Conservation (phyloP, 2,888 invertebrate species). For the Patella pellucida region DNA sequence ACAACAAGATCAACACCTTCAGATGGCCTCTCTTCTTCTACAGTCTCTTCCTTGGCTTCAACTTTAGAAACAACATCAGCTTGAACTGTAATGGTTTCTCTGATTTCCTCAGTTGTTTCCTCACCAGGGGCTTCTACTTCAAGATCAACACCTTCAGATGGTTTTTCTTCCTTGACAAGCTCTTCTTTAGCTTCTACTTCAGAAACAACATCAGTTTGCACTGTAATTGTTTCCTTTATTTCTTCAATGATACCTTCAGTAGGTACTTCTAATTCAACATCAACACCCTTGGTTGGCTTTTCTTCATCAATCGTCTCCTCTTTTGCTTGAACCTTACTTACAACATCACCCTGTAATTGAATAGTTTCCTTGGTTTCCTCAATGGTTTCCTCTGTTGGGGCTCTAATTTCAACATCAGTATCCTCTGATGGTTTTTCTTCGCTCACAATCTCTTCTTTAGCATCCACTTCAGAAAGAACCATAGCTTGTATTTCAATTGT, state of each 20-base stretch:
- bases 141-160: slow-evolving; percentile 29
- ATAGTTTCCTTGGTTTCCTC: slow-evolving; percentile 27
- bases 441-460: slow-evolving; percentile 21
- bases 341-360: slow-evolving; percentile 24
- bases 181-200: slow-evolving; percentile 38
- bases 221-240: slow-evolving; percentile 26
- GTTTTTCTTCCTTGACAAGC: slow-evolving; percentile 9
- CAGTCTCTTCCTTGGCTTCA: slow-evolving; percentile 29
- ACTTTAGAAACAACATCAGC: slow-evolving; percentile 33
- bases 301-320: slow-evolving; percentile 39
- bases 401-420: slow-evolving; percentile 34
- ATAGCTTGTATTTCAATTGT: slow-evolving; percentile 26
- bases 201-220: slow-evolving; percentile 39
- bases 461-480: slow-evolving; percentile 21
- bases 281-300: slow-evolving; percentile 31
- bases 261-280: slow-evolving; percentile 37
- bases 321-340: slow-evolving; percentile 30
- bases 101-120: slow-evolving; percentile 34
- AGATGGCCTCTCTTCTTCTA: slow-evolving; percentile 20
- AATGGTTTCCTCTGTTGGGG: slow-evolving; percentile 35
- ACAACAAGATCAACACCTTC: slow-evolving; percentile 25
- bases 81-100: slow-evolving; percentile 29
- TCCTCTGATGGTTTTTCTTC: slow-evolving; percentile 18
- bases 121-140: slow-evolving; percentile 35
- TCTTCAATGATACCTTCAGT: slow-evolving; percentile 34